phyloP scores from a whole-genome alignment of 2,888 invertebrate genomes.

The Napeogenes inachia region DNA sequence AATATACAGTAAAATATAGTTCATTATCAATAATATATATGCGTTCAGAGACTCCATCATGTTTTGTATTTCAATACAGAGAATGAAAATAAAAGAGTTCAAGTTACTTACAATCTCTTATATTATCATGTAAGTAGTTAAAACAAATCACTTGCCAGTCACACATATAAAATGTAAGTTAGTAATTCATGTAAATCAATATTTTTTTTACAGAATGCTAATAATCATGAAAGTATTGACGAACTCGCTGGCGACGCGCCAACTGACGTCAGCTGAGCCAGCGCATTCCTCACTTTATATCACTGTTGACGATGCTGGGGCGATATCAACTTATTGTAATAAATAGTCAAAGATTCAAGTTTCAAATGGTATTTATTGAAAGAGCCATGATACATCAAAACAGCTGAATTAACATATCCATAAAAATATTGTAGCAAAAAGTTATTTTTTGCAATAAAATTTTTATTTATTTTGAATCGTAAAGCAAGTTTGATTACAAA shows the following conservation, averaged over 20 bases:
- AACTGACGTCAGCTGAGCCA: conserved; percentile 26
- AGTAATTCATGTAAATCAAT: too few relatives aligned
- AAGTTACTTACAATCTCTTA: too few relatives aligned
- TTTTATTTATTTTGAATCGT: conserved; percentile 55
- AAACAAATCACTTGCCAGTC: too few relatives aligned
- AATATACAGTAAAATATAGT: background rate
- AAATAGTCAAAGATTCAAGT: background rate
- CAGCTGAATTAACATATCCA: background rate
- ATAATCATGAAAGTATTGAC: conserved; percentile 28
- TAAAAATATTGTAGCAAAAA: conserved; percentile 15
- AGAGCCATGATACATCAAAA: conserved; percentile 5
- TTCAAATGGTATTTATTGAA: background rate
- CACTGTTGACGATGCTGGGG: conserved; percentile 14
- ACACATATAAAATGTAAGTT: too few relatives aligned
- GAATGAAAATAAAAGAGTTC: too few relatives aligned
- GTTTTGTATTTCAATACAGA: too few relatives aligned
- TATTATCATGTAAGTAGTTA: too few relatives aligned
- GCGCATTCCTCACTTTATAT: conserved; percentile 23
- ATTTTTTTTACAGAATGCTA: conserved; percentile 15
- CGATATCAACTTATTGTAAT: background rate
- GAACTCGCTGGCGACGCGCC: conserved; percentile 24
- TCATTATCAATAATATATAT: too few relatives aligned
- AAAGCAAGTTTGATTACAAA: conserved; percentile 58
- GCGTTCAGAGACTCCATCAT: too few relatives aligned
- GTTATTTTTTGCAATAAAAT: conserved; percentile 2